These are phyloP conservation scores for Pelochelys cantorii DNA, from an alignment of 2,797 vertebrate genomes.

Conservation along the genomic window DNA sequence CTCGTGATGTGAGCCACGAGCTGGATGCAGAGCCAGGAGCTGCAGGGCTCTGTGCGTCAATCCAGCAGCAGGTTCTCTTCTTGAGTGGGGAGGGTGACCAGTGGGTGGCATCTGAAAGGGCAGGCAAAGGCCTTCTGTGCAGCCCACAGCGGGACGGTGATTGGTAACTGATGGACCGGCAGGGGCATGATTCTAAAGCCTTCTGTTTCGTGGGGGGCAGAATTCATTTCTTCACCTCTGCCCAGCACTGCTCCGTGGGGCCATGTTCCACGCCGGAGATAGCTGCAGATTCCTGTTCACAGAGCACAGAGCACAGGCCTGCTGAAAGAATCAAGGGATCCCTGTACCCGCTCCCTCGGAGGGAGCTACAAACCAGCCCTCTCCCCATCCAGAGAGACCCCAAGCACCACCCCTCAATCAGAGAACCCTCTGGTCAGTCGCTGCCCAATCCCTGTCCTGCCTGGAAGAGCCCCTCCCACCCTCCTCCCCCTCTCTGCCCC, in stretches of 20 bases:
- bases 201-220: background rate
- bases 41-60: background rate
- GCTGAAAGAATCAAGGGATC: too few species aligned
- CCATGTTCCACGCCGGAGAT: background rate
- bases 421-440: too few species aligned
- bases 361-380: too few species aligned
- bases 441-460: too few species aligned
- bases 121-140: background rate
- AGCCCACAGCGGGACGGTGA: background rate
- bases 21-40: background rate
- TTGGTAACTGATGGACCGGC: background rate
- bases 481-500: too few species aligned
- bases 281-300: background rate
- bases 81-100: background rate
- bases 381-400: too few species aligned
- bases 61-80: background rate
- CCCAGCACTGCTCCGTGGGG: background rate
- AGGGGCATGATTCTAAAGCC: background rate
- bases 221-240: background rate
- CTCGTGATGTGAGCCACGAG: background rate
- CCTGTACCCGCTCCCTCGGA: too few species aligned
- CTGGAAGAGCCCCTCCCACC: too few species aligned
- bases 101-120: background rate
- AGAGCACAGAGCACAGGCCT: background rate
- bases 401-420: too few species aligned